Evolutionary conservation across 2,113 vertebrate species (phyloP), one percentile per base, ranked within the genome.

Genomic region (Crotalus tigris): DNA sequence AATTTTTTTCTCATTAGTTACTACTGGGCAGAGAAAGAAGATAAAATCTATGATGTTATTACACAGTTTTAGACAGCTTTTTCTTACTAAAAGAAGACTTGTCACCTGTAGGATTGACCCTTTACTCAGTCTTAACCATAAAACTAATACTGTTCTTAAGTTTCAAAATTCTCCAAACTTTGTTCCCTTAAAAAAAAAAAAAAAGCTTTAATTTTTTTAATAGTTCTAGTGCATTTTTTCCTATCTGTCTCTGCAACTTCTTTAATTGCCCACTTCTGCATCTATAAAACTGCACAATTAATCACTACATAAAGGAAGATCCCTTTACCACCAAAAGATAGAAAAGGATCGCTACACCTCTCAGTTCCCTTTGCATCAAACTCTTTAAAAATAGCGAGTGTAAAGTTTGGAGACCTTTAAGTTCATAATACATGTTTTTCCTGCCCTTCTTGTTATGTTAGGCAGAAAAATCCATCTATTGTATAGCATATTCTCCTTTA

Each of bases 371-470:
- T 46, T 3, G 87, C 93, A 87, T 88, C 94, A 94, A 95, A n/a
- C 15, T 53, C 53, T 75, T 44, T 51, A 91, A 49, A 89, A 88
- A 23, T 95, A 95, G 95, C 92, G 94, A 57, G 1, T 54, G 85
- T 93, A 90, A 94, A 81, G 91, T 86, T 92, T 4, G 92, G 94
- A 0, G 0, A 93, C 94, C 92, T 94, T 89, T 89, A 1, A 93
- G 91, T 39, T 5, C 0, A 92, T 92, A 91, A 94, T 94, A 92
- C 93, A 75, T 93, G 94, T 92, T 94, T 89, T 95, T n/a, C 19
- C 94, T 94, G 93, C 29, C 21, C 95, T 95, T 92, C 92, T 94
- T 94, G 94, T 88, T 49, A 0, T 55, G 58, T 96, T 95, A 24
- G 91, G 88, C 92, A 86, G 46, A 53, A 90, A 86, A 90, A 87